phyloP scores from a whole-genome alignment of 2,113 vertebrate species.

The Chaetura pelagica region DNA sequence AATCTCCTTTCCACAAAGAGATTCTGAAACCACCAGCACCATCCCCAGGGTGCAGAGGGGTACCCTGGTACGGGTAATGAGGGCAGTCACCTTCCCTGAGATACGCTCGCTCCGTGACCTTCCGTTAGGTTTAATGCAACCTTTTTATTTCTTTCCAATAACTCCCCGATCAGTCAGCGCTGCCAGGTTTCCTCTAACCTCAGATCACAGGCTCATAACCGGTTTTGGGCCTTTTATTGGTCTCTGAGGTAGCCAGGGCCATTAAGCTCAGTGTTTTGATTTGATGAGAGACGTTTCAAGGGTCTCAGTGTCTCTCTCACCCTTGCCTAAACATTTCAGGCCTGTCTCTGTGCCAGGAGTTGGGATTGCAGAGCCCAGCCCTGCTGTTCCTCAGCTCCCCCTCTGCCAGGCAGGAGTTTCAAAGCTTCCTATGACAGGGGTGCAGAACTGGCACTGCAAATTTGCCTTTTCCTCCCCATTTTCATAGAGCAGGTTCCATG shows the following conservation, averaged over 20 bases:
- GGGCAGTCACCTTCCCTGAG: conserved; percentile 35
- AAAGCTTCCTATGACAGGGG: background rate
- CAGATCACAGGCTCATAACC: conserved; percentile 66
- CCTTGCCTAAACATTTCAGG: conserved; percentile 54
- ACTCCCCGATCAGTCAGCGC: conserved; percentile 64
- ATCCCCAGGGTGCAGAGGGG: background rate
- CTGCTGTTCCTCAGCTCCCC: background rate
- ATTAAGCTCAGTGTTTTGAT: conserved; percentile 65
- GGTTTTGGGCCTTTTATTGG: conserved; percentile 68
- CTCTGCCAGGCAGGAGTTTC: background rate
- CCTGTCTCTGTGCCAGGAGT: background rate
- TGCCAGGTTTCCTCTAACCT: conserved; percentile 58
- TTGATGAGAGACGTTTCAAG: conserved; percentile 53
- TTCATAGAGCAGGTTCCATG: rapidly evolving
- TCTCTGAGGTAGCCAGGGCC: conserved; percentile 63
- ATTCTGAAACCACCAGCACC: background rate
- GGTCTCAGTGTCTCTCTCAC: conserved; percentile 43
- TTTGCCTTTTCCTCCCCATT: background rate
- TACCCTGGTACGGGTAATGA: conserved; percentile 2
- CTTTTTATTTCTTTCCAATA: conserved; percentile 75
- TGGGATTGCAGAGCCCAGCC: background rate
- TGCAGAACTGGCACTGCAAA: background rate
- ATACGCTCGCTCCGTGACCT: conserved; percentile 30
- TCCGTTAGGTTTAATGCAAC: conserved; percentile 46
- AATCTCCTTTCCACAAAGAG: conserved; percentile 39